Evolutionary conservation across 2,797 vertebrate genomes (phyloP).

Genomic region (Antrozous pallidus): DNA sequence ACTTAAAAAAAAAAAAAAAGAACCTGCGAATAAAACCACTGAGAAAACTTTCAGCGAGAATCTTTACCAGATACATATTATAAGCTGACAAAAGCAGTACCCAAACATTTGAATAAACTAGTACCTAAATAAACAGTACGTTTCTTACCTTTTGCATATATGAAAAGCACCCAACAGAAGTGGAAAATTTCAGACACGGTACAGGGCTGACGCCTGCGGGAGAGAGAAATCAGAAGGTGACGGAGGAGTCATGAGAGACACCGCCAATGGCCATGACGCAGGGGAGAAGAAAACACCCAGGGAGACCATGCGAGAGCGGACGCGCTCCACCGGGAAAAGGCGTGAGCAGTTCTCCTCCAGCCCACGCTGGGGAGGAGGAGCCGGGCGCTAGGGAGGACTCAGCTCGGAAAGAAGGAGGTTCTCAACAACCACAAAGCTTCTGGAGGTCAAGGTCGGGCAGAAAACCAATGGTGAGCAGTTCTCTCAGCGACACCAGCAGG

Average conservation of each 20-base stretch:
- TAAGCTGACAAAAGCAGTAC: not conserved
- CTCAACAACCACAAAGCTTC: not conserved
- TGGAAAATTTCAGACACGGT: conserved; percentile 94
- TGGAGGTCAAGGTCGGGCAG: not conserved
- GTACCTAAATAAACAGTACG: conserved; percentile 3
- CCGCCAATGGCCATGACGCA: not conserved
- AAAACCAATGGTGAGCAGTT: not conserved
- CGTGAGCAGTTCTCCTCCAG: not conserved
- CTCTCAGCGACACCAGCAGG: not conserved
- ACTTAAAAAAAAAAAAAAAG: not conserved
- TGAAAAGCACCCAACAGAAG: conserved; percentile 96
- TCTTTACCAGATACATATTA: not conserved
- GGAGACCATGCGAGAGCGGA: not conserved
- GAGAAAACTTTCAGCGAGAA: conserved; percentile 15
- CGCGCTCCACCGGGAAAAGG: not conserved
- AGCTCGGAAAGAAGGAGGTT: not conserved
- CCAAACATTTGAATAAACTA: conserved; percentile 4
- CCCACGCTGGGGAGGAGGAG: not conserved
- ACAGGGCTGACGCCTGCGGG: conserved; percentile 92
- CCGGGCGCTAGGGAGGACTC: not conserved
- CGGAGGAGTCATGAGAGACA: conserved; percentile 21
- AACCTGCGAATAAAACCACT: conserved; percentile 7
- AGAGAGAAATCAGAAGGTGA: conserved; percentile 57
- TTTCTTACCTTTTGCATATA: conserved; percentile 94
- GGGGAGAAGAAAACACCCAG: no score